Evolutionary conservation across 2,888 invertebrate genomes (phyloP), one percentile per base, ranked within the genome.

Genomic region (Notodonta dromedarius): DNA sequence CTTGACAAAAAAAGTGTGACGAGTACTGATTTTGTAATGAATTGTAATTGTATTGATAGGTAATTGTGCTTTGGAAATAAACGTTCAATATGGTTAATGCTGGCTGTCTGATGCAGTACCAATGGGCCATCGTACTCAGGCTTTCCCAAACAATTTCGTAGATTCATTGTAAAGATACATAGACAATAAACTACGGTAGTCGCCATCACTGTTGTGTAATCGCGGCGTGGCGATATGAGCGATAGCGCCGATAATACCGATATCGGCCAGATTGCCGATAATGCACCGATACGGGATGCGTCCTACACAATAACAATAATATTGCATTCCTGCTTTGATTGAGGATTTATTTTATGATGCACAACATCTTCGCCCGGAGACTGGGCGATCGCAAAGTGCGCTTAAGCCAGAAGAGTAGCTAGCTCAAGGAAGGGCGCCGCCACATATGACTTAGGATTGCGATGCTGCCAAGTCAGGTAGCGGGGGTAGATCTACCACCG

Each of bases 221-320:
- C 69, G 61, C 13, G 39, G 63, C 69, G 65, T 70, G 51, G 42
- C 59, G 73, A 79, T 79, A 79, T 57, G 13, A 35, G 61, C 67
- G 81, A 80, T 80, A 75, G 56, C 60, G n/a, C 64, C 59, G 77
- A 73, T 79, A 75, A 57, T 66, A 71, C 62, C 56, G 68, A 62
- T 78, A 78, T 77, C 73, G 67, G 61, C 55, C 56, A 65, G 69
- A 70, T 62, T 69, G 65, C 48, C 46, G 63, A 56, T 66, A 65
- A 5, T 56, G 58, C 60, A 52, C 52, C 56, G 52, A 32, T 52
- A 32, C 52, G 52, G 24, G 9, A 13, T n/a, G 46, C 52, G 12
- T 16, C 9, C 4, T 32, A 52, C 9, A 52, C 12, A 52, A 52
- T 52, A 65, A 67, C 55, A 72, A 72, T 61, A 74, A 63, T 57